Conservation (phyloP, 2,888 invertebrate species). For the Formica aserva region DNA sequence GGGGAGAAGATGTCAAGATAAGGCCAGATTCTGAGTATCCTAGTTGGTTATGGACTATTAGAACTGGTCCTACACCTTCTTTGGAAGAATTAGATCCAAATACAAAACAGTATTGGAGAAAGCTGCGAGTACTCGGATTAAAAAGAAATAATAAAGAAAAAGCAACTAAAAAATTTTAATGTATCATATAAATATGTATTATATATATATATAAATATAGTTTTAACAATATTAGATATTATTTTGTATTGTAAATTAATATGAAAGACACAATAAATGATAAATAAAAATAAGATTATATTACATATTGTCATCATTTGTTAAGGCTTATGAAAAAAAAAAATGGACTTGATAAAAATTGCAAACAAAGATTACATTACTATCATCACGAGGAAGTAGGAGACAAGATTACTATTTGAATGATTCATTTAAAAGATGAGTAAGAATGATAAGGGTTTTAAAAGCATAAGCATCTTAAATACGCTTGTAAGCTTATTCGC, state of each 20-base stretch:
- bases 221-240: not conserved
- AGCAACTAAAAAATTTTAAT: constrained; percentile 87
- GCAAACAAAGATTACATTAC: not conserved
- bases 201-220: not conserved
- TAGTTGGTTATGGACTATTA: constrained; percentile 95
- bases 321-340: not conserved
- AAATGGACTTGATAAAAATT: not conserved
- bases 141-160: constrained; percentile 87
- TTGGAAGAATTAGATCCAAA: constrained; percentile 92
- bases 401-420: not conserved
- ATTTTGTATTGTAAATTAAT: not conserved
- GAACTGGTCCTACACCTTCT: constrained; percentile 88
- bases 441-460: not conserved
- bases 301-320: not conserved
- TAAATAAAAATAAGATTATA: not conserved
- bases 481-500: not conserved
- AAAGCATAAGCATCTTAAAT: constrained; percentile 7
- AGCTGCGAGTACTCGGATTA: constrained; percentile 89
- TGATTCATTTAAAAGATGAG: not conserved
- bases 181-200: not conserved
- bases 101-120: constrained; percentile 93
- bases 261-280: not conserved
- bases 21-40: constrained; percentile 95
- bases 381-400: not conserved
- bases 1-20: constrained; percentile 93